Percentiles rank a stretch among this genome's conserved stretches.
Conservation (phyloP, 2,888 invertebrate species). For the Melangyna quadrimaculata region DNA sequence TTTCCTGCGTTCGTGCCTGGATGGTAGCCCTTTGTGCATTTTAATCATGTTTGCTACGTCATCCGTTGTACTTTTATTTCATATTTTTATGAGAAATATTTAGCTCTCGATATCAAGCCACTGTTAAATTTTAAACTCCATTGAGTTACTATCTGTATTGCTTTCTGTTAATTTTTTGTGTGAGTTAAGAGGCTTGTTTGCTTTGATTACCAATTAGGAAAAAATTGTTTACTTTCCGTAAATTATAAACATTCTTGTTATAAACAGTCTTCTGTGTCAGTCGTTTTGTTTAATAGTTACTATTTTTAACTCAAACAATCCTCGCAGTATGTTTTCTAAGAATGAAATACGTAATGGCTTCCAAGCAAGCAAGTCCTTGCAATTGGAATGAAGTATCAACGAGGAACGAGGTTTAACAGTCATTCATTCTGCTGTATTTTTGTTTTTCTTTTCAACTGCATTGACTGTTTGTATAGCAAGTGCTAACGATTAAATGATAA, state of each 20-base stretch:
- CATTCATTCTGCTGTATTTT: neutral
- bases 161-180: too few species aligned
- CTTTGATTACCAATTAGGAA: neutral
- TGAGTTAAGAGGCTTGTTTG: too few species aligned
- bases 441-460: neutral
- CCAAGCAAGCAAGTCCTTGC: neutral
- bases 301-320: neutral
- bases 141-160: too few species aligned
- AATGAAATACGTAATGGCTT: neutral
- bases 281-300: neutral
- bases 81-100: too few species aligned
- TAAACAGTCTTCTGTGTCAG: neutral
- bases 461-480: neutral
- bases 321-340: neutral
- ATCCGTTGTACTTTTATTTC: too few species aligned
- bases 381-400: neutral
- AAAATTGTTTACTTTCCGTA: neutral
- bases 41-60: too few species aligned
- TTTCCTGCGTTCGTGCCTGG: too few species aligned
- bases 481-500: constrained; percentile 1
- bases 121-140: too few species aligned
- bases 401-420: neutral
- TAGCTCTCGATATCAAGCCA: too few species aligned
- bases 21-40: too few species aligned
- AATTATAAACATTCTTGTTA: neutral